Evolutionary conservation across 2,113 vertebrate genomes (phyloP).

Genomic region (Mola mola): DNA sequence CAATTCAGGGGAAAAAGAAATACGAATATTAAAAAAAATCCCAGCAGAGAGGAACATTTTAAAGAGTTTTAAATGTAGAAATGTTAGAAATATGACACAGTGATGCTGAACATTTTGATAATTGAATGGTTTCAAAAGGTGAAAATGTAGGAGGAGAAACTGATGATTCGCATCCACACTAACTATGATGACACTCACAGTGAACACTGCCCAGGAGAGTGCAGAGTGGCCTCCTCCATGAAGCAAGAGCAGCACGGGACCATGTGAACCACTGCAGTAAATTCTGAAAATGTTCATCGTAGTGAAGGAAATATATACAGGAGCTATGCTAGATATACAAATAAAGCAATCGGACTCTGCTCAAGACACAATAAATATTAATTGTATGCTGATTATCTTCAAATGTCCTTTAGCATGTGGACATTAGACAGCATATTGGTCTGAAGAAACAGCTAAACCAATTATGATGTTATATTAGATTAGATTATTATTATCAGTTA

Average conservation of each 20-base stretch:
- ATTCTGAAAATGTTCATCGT: slow-evolving; percentile 92
- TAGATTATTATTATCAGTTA: no score
- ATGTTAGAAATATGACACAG: not conserved
- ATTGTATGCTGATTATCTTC: no score
- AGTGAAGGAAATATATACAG: slow-evolving; percentile 83
- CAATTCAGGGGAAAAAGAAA: no score
- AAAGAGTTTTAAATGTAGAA: not conserved
- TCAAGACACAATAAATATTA: no score
- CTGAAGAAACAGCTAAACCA: no score
- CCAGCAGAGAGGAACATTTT: no score
- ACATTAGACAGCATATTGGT: no score
- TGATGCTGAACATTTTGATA: no score
- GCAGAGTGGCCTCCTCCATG: slow-evolving; percentile 98
- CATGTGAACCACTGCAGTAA: slow-evolving; percentile 93
- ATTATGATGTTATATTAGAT: no score
- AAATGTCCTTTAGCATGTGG: no score
- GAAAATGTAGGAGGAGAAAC: no score
- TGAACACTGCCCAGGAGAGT: slow-evolving; percentile 98
- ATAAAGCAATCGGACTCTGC: not conserved
- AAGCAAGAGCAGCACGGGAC: slow-evolving; percentile 91
- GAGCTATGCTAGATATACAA: not conserved
- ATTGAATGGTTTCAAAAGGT: not conserved
- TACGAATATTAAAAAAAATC: no score
- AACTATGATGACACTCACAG: slow-evolving; percentile 81
- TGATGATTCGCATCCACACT: not conserved